Percentiles rank a stretch among this genome's conserved stretches.
These are phyloP conservation scores for Centropus bengalensis DNA, from an alignment of 2,113 vertebrate species.

Conservation along the genomic window DNA sequence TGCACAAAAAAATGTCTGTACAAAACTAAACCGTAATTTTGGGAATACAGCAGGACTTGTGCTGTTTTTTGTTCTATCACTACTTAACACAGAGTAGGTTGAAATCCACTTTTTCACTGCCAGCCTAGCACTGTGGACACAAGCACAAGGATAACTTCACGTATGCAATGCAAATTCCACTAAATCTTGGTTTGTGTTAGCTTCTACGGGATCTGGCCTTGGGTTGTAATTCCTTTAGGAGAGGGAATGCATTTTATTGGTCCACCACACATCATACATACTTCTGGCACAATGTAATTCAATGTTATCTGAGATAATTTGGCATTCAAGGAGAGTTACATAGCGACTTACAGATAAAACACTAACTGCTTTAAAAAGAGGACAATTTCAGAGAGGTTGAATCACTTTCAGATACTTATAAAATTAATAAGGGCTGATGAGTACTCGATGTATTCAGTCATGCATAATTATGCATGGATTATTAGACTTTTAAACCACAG, in stretches of 20 bases:
- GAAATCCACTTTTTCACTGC: slow-evolving; percentile 31
- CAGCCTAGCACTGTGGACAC: not conserved
- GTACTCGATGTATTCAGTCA: not conserved
- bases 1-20: slow-evolving; percentile 28
- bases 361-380: not conserved
- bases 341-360: not conserved
- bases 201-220: not conserved
- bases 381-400: not conserved
- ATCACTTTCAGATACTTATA: not conserved
- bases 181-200: not conserved
- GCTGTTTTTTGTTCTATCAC: slow-evolving; percentile 15
- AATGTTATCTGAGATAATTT: not conserved
- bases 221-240: not conserved
- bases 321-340: not conserved
- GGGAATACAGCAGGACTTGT: slow-evolving; percentile 41
- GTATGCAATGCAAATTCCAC: not conserved
- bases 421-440: not conserved
- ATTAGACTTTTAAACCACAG: slow-evolving; percentile 61
- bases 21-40: slow-evolving; percentile 39
- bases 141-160: slow-evolving; percentile 2
- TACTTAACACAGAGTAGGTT: not conserved
- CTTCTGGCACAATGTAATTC: not conserved
- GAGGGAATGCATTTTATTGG: not conserved
- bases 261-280: not conserved
- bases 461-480: not conserved